Evolutionary conservation across 2,113 vertebrate species (phyloP), one percentile per base, ranked within the genome.

Genomic region (Siniperca knerii): DNA sequence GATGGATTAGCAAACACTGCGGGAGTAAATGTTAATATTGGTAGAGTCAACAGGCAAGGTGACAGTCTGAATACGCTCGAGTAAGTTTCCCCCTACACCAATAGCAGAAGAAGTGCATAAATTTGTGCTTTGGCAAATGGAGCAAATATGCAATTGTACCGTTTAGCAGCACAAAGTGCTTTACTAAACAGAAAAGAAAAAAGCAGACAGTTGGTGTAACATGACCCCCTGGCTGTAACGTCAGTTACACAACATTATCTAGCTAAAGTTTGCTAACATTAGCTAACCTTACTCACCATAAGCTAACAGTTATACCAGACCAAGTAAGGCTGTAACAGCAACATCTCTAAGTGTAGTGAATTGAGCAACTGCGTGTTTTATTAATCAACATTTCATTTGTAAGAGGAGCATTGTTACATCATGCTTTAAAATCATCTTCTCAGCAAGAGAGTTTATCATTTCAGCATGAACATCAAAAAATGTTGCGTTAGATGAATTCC

Each of bases 21-120:
- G 16, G 68, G 82, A 92, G 85, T 84, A 77, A 92, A 94, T 86
- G 87, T 88, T 92, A 92, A 92, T 83, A 92, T 82, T 92, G 81
- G 74, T 33, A 25, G 75, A 93, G 87, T 83, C 84, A 86, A 87
- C 52, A 77, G 35, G 58, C 68, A 21, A 77, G 74, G 86, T 83
- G 77, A 73, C 65, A 6, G 42, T 21, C 16, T 69, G 69, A 77
- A 69, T 50, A 66, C 23, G 55, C 64, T 65, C 10, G 10, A 52
- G 75, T 23, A 61, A 15, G 18, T 50, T 35, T 50, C 44, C 48
- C 60, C 12, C 13, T 7, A 44, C 25, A 57, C 8, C 44, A 29
- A 42, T 7, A 29, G 57, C 18, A 4, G 8, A 60, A 64, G 37
- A 82, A 75, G 44, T 60, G 65, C 6, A 37, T 37, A 37, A 4